Percentiles rank a stretch among this genome's conserved stretches.
Conservation (phyloP, 1,140 invertebrate genomes). For the Cydia pomonella region DNA sequence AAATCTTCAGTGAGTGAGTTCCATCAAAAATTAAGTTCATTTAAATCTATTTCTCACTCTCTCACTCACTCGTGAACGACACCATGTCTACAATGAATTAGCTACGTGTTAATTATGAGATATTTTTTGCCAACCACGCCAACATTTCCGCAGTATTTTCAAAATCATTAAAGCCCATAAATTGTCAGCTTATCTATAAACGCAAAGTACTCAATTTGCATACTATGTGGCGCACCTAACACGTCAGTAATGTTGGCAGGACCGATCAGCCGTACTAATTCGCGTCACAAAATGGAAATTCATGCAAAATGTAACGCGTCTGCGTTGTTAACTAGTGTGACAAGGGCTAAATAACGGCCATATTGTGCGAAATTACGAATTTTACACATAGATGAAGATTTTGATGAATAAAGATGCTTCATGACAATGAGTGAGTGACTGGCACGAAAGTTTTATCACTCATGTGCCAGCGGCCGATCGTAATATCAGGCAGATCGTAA, state of each 20-base stretch:
- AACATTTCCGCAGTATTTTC: neutral
- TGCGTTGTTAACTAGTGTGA: neutral
- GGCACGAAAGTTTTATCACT: no score
- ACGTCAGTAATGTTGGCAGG: constrained; percentile 23
- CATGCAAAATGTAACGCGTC: constrained; percentile 15
- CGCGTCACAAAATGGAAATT: constrained; percentile 18
- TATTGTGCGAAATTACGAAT: neutral
- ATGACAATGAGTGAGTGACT: no score
- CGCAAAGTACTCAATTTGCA: constrained; percentile 24
- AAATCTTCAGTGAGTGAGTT: no score
- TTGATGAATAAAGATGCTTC: neutral
- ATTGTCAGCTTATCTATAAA: neutral
- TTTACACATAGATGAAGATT: constrained; percentile 2
- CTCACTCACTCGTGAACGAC: no score
- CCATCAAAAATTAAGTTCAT: no score
- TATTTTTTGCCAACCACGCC: neutral
- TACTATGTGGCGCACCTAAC: constrained; percentile 21
- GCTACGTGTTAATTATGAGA: no score
- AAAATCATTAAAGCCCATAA: neutral
- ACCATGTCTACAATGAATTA: no score
- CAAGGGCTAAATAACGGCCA: neutral
- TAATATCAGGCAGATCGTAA: no score
- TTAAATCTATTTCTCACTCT: no score
- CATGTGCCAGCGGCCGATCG: no score
- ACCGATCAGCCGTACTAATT: constrained; percentile 26